Percentiles rank a stretch among this genome's conserved stretches.
Evolutionary conservation across 2,113 vertebrate species (phyloP).

Genomic region (Platysteira castanea): DNA sequence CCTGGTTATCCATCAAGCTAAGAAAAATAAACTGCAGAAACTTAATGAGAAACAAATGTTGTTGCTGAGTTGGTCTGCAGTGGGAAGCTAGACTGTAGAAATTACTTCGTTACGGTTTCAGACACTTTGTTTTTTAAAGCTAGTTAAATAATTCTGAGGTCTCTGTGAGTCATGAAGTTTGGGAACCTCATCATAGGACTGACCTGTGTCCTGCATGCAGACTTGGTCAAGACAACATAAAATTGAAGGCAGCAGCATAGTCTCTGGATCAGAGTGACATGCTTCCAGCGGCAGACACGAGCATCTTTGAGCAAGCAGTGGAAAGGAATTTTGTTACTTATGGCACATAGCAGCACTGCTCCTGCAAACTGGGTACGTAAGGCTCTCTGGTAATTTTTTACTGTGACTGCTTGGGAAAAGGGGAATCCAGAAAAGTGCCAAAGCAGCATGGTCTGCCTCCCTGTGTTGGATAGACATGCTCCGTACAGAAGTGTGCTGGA

Average conservation of each 20-base stretch:
- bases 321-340: not conserved
- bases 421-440: not conserved
- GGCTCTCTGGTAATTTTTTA: not conserved
- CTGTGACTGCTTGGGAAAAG: not conserved
- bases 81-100: not conserved
- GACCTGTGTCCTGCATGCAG: not conserved
- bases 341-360: not conserved
- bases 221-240: not conserved
- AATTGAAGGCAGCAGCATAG: not conserved
- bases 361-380: fast-evolving
- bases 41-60: constrained; percentile 34
- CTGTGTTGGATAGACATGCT: not conserved
- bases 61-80: not conserved
- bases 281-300: not conserved
- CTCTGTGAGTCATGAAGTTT: not conserved
- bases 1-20: not conserved
- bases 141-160: not conserved
- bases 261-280: not conserved
- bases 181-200: not conserved
- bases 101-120: not conserved
- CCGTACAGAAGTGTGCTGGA: not conserved
- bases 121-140: not conserved
- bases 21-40: not conserved
- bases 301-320: not conserved
- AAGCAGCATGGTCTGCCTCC: not conserved